Evolutionary conservation across 1,140 invertebrate genomes (phyloP).

Genomic region (Geopemphigus sp.): DNA sequence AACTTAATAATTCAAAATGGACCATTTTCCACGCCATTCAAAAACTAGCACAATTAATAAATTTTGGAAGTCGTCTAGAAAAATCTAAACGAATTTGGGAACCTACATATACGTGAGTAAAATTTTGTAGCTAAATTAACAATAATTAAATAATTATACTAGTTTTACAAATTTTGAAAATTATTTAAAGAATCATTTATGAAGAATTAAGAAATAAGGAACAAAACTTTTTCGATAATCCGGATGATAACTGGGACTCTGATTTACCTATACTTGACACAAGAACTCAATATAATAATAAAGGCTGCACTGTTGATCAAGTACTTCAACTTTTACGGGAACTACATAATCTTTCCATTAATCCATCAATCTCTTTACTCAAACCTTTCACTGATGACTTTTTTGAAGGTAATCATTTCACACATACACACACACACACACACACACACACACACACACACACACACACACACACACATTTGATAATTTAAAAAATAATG

Average conservation of each 20-base stretch:
- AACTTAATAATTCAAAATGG: conserved; percentile 75
- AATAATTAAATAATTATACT: too few species aligned
- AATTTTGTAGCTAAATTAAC: neutral
- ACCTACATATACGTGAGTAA: conserved; percentile 79
- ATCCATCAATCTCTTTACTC: conserved; percentile 39
- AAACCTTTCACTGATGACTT: conserved; percentile 34
- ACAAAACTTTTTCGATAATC: neutral
- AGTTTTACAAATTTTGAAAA: too few species aligned
- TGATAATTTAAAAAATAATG: neutral
- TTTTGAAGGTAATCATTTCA: conserved; percentile 17
- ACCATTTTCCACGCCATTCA: conserved; percentile 93
- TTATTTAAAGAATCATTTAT: conserved; percentile 68
- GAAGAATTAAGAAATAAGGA: conserved; percentile 66
- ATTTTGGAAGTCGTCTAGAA: conserved; percentile 73
- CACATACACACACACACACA: neutral
- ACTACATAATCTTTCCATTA: conserved; percentile 62
- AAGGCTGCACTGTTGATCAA: conserved; percentile 74
- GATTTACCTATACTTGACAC: conserved; percentile 44
- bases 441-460: neutral
- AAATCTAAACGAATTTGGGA: conserved; percentile 88
- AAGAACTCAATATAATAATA: conserved; percentile 38
- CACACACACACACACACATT: neutral
- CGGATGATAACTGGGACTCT: conserved; percentile 41
- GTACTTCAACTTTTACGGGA: conserved; percentile 78
- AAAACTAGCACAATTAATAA: conserved; percentile 72